Conservation (phyloP, 2,797 vertebrate genomes). For the Tenualosa thibaudeaui region DNA sequence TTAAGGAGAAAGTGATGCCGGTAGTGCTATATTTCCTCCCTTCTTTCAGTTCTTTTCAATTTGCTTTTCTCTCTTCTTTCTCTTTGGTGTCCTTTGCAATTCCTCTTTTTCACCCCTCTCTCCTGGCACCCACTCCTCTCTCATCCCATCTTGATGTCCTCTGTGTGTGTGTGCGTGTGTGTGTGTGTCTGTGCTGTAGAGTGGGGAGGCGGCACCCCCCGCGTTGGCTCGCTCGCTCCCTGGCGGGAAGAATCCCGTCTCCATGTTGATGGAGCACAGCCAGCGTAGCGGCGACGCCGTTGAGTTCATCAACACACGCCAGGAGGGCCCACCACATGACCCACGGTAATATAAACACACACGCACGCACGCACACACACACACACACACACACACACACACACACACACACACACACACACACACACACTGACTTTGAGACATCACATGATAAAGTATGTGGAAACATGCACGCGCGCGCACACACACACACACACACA, state of each 20-base stretch:
- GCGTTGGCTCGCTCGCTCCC: conserved; percentile 75
- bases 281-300: conserved; percentile 87
- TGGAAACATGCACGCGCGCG: neutral
- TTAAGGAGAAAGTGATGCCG: too few relatives aligned
- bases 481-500: neutral
- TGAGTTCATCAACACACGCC: conserved; percentile 89
- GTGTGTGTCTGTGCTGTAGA: conserved; percentile 30
- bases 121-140: too few relatives aligned
- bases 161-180: too few relatives aligned
- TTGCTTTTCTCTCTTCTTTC: too few relatives aligned
- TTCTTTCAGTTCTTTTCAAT: too few relatives aligned
- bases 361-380: neutral
- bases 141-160: too few relatives aligned
- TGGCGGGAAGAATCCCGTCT: conserved; percentile 92
- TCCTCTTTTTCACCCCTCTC: too few relatives aligned
- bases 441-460: too few relatives aligned
- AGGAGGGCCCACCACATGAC: conserved; percentile 93
- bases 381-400: neutral
- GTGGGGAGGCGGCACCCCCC: conserved; percentile 56
- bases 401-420: neutral
- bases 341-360: conserved; percentile 79
- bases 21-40: too few relatives aligned
- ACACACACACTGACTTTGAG: too few relatives aligned
- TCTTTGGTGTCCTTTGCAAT: too few relatives aligned
- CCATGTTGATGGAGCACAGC: conserved; percentile 89